These are phyloP conservation scores for Chitala chitala DNA, from an alignment of 2,113 vertebrate genomes.

Conservation along the genomic window DNA sequence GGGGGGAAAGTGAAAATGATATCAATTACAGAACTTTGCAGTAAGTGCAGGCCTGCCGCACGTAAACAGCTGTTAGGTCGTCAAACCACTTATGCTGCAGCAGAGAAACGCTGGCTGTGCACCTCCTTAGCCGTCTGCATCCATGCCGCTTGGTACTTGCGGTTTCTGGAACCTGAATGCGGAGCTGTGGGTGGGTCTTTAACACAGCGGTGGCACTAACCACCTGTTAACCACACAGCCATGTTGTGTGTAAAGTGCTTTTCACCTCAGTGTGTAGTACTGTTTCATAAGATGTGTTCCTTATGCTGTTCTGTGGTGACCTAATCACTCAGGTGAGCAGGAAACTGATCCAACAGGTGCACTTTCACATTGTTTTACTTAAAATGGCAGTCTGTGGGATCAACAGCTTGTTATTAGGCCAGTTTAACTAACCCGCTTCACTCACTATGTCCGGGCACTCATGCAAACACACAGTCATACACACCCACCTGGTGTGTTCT, in stretches of 20 bases:
- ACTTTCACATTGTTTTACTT: no score
- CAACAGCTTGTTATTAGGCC: no score
- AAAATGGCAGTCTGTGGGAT: no score
- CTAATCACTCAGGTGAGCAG: no score
- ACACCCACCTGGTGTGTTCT: not conserved
- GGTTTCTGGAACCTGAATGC: not conserved
- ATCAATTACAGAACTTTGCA: slow-evolving; percentile 13
- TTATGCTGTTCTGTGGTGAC: no score
- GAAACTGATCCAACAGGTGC: no score
- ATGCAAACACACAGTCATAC: not conserved
- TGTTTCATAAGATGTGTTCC: no score
- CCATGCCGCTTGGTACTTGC: not conserved
- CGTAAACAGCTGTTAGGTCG: slow-evolving; percentile 20
- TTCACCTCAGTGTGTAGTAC: no score
- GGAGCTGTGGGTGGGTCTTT: not conserved
- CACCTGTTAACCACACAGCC: not conserved
- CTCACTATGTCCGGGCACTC: not conserved
- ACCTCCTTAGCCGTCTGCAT: not conserved
- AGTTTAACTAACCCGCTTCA: no score
- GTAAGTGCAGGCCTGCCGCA: not conserved
- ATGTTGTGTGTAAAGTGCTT: not conserved
- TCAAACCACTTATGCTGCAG: not conserved
- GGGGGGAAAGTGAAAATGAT: slow-evolving; percentile 1
- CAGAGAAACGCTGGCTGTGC: slow-evolving; percentile 9
- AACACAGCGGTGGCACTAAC: not conserved